Base-by-base conservation (phyloP, 2,888 invertebrate species). In the Steinernema hermaphroditum region DNA sequence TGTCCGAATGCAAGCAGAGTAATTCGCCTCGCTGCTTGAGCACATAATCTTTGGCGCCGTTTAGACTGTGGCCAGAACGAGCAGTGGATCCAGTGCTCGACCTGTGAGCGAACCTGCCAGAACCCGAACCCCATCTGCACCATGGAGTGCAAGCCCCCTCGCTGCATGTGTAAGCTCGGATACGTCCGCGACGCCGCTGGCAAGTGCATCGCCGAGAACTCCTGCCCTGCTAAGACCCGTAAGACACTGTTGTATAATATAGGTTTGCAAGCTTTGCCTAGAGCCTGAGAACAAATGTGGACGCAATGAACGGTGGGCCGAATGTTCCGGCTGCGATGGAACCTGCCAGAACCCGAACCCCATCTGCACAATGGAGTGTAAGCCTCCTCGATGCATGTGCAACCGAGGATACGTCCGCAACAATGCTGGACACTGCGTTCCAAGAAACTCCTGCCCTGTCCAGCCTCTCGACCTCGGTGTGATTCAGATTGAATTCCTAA, bases 71-170 rank as follows among this genome's bases (percentile, higher is more conserved):
- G 37, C 4, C 4, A 37, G 37, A 54, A 54, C 27, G 27, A 22
- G 27, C 9, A 12, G 6, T 54, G 54, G 54, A 4, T 54, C n/a
- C 24, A 27, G 9, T 54, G 54, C 27, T 22, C n/a, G 24, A 24
- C 24, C 27, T 54, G 54, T 22, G 54, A 54, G 27, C n/a, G 54
- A 12, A 24, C 54, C 6, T 54, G 54, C 27, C 12, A 24, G n/a
- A 22, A 54, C 27, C 22, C 54, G 27, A 54, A 54, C 27, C 54
- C 54, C 9, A 54, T 54, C 54, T 54, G 54, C 54, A 54, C 54
- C 22, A 4, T 19, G 12, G 54, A 54, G 27, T 54, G 54, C 54
- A 54, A 54, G 27, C 54, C 54, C 4, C 54, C 54, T 16, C 27
- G 54, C 6, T 54, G 54, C 27, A 46, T 19, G 46, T n/a, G 16